phyloP scores from a whole-genome alignment of 2,888 invertebrate genomes.

The Stenotaenia linearis region DNA sequence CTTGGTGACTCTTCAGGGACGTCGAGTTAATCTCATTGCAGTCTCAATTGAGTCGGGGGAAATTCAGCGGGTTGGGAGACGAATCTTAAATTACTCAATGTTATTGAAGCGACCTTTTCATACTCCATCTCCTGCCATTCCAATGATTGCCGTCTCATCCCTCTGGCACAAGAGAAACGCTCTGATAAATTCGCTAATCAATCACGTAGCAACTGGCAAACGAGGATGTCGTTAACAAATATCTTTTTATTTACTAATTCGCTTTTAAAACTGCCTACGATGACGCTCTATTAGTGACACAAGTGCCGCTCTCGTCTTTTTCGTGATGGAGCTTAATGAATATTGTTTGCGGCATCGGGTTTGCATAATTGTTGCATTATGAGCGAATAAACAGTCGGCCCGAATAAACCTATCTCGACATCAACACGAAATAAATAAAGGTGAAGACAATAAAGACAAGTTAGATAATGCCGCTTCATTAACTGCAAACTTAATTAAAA shows the following conservation, averaged over 20 bases:
- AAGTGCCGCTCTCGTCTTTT: neutral
- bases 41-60: slow-evolving; percentile 26
- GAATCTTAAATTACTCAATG: slow-evolving; percentile 24
- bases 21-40: slow-evolving; percentile 26
- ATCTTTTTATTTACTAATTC: neutral
- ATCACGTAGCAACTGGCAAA: neutral
- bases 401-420: neutral
- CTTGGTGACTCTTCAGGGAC: slow-evolving; percentile 24
- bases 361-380: slow-evolving; percentile 24
- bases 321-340: neutral
- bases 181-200: slow-evolving; percentile 11
- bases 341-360: neutral
- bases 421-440: slow-evolving; percentile 14
- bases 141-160: neutral
- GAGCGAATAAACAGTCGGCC: neutral
- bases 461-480: neutral
- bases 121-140: slow-evolving; percentile 21
- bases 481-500: too few relatives aligned
- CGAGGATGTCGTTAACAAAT: slow-evolving; percentile 12
- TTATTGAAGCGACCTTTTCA: slow-evolving; percentile 26
- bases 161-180: neutral
- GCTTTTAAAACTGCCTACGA: neutral
- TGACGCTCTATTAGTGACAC: neutral
- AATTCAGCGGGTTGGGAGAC: slow-evolving; percentile 22
- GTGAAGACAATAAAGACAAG: neutral